Evolutionary conservation across 2,888 invertebrate species (phyloP).

Genomic region (Spialia ferax): DNA sequence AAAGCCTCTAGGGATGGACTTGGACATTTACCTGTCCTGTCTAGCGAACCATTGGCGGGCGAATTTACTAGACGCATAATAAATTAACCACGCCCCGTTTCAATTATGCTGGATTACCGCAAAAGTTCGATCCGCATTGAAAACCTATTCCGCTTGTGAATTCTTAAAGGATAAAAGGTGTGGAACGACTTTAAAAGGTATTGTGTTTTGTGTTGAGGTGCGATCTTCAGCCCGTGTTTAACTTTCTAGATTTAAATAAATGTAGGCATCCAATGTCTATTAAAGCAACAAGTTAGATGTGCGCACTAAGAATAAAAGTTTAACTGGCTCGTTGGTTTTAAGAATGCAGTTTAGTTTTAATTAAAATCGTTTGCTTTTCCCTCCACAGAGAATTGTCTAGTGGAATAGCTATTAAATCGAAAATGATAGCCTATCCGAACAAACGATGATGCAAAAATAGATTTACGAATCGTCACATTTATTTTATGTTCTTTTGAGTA

Average conservation of each 20-base stretch:
- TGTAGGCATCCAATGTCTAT: not conserved
- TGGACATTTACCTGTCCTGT: slow-evolving; percentile 46
- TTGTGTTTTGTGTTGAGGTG: slow-evolving; percentile 1
- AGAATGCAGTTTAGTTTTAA: not conserved
- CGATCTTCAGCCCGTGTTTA: too few species aligned
- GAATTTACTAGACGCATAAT: slow-evolving; percentile 62
- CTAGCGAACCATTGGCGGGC: slow-evolving; percentile 54
- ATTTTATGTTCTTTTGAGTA: too few species aligned
- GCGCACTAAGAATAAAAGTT: not conserved
- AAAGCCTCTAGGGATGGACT: slow-evolving; percentile 60
- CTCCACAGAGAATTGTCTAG: not conserved
- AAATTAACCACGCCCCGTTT: slow-evolving; percentile 59
- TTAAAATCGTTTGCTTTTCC: not conserved
- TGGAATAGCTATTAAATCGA: slow-evolving; percentile 13
- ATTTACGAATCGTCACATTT: too few species aligned
- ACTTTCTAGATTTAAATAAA: too few species aligned
- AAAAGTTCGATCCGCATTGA: slow-evolving; percentile 21
- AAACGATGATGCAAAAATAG: too few species aligned
- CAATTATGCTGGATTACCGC: slow-evolving; percentile 44
- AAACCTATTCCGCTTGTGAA: too few species aligned
- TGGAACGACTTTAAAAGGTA: slow-evolving; percentile 7
- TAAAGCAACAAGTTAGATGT: slow-evolving; percentile 7
- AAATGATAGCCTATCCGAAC: slow-evolving; percentile 1
- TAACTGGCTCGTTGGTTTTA: not conserved
- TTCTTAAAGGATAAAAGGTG: slow-evolving; percentile 9